These are phyloP conservation scores for Caenorhabditis doughertyi DNA, from an alignment of 2,888 invertebrate genomes.

Conservation along the genomic window DNA sequence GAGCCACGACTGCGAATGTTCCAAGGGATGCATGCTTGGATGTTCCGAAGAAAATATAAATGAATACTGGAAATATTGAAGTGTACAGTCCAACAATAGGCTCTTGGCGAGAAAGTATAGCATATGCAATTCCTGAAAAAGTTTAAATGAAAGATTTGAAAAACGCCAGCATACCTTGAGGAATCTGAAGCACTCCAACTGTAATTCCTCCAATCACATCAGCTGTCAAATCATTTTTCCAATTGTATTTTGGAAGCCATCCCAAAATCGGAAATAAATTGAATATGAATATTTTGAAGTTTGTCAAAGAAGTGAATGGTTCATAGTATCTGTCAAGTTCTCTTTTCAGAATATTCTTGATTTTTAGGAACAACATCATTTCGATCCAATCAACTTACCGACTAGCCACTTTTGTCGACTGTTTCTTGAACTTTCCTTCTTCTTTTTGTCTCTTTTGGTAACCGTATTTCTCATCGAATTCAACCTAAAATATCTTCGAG, in stretches of 20 bases:
- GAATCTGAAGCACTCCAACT: conserved; percentile 93
- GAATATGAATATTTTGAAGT: conserved; percentile 63
- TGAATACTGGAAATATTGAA: conserved; percentile 93
- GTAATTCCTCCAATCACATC: conserved; percentile 92
- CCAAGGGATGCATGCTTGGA: conserved; percentile 88
- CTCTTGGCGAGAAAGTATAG: conserved; percentile 84
- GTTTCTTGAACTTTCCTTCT: conserved; percentile 49
- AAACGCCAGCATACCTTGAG: conserved; percentile 88
- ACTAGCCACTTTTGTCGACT: conserved; percentile 50
- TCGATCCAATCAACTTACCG: conserved; percentile 26
- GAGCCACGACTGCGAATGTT: conserved; percentile 89
- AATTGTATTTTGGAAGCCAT: conserved; percentile 83
- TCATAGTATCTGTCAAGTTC: conserved; percentile 64
- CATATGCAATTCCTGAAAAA: conserved; percentile 84
- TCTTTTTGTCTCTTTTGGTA: conserved; percentile 53
- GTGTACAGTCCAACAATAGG: conserved; percentile 87
- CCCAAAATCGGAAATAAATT: conserved; percentile 80
- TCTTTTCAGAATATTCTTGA: conserved; percentile 26
- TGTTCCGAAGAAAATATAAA: conserved; percentile 92
- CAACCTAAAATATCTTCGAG: conserved; percentile 42
- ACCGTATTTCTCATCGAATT: conserved; percentile 60
- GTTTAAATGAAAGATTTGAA: not conserved
- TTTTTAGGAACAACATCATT: conserved; percentile 7
- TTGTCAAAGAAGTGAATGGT: conserved; percentile 66
- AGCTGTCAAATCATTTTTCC: conserved; percentile 86